Evolutionary conservation across 2,888 invertebrate genomes (phyloP).

Genomic region (Mesoligia furuncula): DNA sequence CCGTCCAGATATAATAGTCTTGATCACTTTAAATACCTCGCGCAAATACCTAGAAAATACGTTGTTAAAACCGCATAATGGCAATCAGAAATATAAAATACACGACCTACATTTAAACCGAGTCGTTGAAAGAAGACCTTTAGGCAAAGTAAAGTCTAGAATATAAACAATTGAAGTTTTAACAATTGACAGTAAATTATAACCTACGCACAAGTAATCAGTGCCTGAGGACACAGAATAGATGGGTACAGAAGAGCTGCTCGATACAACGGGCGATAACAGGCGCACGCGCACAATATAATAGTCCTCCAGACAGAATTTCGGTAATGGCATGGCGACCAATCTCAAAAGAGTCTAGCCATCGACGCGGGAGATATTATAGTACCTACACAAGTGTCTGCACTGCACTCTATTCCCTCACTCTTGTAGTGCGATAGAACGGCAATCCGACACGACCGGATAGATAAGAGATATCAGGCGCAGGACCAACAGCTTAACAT

Average conservation of each 20-base stretch:
- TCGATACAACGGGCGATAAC: too few relatives aligned
- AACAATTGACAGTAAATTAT: constrained; percentile 26
- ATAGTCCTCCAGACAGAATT: too few relatives aligned
- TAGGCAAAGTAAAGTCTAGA: not conserved
- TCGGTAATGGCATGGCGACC: too few relatives aligned
- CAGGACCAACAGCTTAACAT: too few relatives aligned
- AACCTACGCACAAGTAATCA: not conserved
- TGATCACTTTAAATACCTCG: not conserved
- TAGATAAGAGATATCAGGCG: too few relatives aligned
- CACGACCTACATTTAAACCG: constrained; percentile 25
- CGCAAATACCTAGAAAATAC: constrained; percentile 1
- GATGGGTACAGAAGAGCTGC: not conserved
- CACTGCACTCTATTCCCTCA: too few relatives aligned
- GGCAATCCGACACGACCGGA: too few relatives aligned
- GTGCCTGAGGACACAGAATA: not conserved
- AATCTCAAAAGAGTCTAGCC: too few relatives aligned
- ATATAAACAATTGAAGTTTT: constrained; percentile 16
- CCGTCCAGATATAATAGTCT: not conserved
- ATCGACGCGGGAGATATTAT: too few relatives aligned
- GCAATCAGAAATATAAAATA: not conserved
- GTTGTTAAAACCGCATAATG: constrained; percentile 14
- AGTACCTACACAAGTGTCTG: too few relatives aligned
- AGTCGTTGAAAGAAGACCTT: not conserved
- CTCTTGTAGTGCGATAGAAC: too few relatives aligned
- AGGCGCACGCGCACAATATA: not conserved